These are phyloP conservation scores for Tineola bisselliella DNA, from an alignment of 2,888 invertebrate genomes.

Conservation along the genomic window DNA sequence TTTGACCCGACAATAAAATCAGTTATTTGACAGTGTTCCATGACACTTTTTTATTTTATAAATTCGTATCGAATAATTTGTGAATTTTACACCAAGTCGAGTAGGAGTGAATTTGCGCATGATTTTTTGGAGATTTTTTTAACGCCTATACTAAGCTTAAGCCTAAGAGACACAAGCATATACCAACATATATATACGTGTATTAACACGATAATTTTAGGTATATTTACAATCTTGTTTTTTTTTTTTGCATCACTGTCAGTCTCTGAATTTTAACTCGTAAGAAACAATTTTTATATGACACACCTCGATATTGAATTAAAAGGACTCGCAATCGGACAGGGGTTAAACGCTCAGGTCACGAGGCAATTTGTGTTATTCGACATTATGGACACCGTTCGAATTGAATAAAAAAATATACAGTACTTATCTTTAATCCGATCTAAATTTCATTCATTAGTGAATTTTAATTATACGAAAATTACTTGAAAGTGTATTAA, in stretches of 20 bases:
- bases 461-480: not conserved
- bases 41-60: not conserved
- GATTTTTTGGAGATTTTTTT: no score
- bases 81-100: no score
- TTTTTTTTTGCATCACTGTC: no score
- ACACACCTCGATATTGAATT: slow-evolving; percentile 20
- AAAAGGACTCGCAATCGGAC: slow-evolving; percentile 32
- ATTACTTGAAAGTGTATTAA: not conserved
- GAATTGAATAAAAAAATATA: not conserved
- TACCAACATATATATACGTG: no score
- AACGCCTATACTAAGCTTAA: no score
- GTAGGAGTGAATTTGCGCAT: no score
- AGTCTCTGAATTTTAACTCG: no score
- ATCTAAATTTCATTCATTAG: not conserved
- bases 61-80: not conserved
- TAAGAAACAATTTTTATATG: slow-evolving; percentile 36
- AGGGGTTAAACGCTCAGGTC: slow-evolving; percentile 29
- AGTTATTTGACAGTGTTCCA: not conserved
- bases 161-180: no score
- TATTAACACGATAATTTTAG: no score
- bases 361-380: slow-evolving; percentile 16
- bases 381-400: not conserved
- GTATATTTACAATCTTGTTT: no score
- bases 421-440: not conserved
- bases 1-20: slow-evolving; percentile 34